phyloP scores from a whole-genome alignment of 1,140 invertebrate species.

The Drosophila kikkawai region DNA sequence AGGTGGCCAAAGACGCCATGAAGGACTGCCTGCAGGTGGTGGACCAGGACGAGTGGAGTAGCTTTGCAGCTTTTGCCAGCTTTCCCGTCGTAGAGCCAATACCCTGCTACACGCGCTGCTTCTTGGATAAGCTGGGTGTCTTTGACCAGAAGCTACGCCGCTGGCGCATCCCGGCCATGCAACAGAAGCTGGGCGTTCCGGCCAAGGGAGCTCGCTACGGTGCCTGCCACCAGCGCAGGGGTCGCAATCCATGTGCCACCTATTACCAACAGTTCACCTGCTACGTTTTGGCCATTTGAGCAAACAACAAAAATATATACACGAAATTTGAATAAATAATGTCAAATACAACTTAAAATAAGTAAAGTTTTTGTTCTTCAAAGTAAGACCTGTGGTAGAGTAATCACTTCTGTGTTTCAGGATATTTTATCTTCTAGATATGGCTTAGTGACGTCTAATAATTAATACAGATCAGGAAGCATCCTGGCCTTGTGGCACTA shows the following conservation, averaged over 20 bases:
- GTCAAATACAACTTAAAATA: not conserved
- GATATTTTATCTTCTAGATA: not conserved
- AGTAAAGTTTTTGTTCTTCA: not conserved
- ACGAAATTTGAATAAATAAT: not conserved
- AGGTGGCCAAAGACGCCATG: slow-evolving; percentile 66
- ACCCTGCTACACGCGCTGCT: slow-evolving; percentile 73
- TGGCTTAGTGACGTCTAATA: not conserved
- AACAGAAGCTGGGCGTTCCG: slow-evolving; percentile 59
- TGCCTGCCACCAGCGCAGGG: slow-evolving; percentile 39
- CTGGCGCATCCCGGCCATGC: slow-evolving; percentile 66
- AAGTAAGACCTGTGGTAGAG: not conserved
- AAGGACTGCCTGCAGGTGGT: slow-evolving; percentile 68
- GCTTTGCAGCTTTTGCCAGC: slow-evolving; percentile 36
- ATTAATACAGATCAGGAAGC: slow-evolving; percentile 12
- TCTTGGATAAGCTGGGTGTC: slow-evolving; percentile 57
- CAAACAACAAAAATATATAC: not conserved
- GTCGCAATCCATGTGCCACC: slow-evolving; percentile 56
- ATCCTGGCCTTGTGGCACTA: slow-evolving; percentile 1
- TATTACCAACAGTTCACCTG: slow-evolving; percentile 77
- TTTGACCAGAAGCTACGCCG: slow-evolving; percentile 62
- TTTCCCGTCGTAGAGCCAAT: slow-evolving; percentile 71
- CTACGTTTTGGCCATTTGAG: slow-evolving; percentile 54
- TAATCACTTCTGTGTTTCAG: not conserved
- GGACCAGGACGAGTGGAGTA: slow-evolving; percentile 59
- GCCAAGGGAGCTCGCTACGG: slow-evolving; percentile 20